A percentile compares a stretch with the other conserved stretches of the same genome.
These are phyloP conservation scores for Gymnoscopelus braueri DNA, from an alignment of 2,797 vertebrate species.

Conservation along the genomic window DNA sequence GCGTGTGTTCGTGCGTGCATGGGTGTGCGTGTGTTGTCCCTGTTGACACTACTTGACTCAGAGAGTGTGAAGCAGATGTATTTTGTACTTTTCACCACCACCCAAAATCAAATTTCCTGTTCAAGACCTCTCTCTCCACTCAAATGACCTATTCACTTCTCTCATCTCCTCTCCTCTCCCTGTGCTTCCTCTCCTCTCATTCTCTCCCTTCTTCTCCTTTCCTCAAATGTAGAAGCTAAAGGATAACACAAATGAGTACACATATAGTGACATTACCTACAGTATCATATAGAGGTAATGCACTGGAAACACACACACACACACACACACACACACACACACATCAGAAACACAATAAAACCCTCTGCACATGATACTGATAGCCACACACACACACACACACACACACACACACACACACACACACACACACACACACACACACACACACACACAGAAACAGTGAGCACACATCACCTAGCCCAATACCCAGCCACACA, in stretches of 20 bases:
- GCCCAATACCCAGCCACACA: neutral
- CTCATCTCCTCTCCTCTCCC: neutral
- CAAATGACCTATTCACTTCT: neutral
- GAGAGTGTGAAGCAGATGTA: slow-evolving; percentile 35
- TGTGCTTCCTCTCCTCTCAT: slow-evolving; percentile 20
- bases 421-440: neutral
- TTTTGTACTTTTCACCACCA: slow-evolving; percentile 41
- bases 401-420: neutral
- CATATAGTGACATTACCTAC: neutral
- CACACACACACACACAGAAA: neutral
- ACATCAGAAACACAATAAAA: neutral
- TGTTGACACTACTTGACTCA: slow-evolving; percentile 52
- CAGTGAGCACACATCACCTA: neutral
- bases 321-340: neutral
- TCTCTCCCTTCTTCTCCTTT: slow-evolving; percentile 1
- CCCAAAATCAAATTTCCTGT: slow-evolving; percentile 55
- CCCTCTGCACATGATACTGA: no score
- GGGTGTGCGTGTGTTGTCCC: slow-evolving; percentile 14
- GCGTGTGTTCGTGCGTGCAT: neutral
- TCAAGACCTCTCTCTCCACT: slow-evolving; percentile 4
- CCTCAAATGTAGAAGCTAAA: no score
- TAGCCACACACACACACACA: neutral
- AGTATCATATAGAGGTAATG: neutral
- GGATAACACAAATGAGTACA: neutral
- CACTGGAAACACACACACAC: slow-evolving; percentile 8